Evolutionary conservation across 2,888 invertebrate species (phyloP).

Genomic region (Hyles lineata): DNA sequence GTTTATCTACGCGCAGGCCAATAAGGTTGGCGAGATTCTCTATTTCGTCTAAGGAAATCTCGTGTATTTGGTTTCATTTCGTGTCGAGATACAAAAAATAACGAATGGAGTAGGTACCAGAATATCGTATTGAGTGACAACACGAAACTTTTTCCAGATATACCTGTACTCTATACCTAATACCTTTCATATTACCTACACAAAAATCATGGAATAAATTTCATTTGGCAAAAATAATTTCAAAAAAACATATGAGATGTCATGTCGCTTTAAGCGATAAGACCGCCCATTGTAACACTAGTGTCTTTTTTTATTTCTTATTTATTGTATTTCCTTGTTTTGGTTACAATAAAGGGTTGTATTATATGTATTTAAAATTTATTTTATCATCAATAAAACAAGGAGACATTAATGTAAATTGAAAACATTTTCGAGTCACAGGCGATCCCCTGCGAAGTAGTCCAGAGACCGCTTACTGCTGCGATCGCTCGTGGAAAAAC

Average conservation of each 20-base stretch:
- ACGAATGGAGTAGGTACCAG: background rate
- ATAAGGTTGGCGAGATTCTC: slow-evolving; percentile 64
- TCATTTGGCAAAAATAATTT: too few species aligned
- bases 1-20: slow-evolving; percentile 74
- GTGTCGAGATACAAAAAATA: slow-evolving; percentile 28
- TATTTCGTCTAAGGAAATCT: slow-evolving; percentile 61
- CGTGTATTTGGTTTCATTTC: slow-evolving; percentile 42
- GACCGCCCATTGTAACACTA: too few species aligned
- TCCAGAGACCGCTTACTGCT: slow-evolving; percentile 30
- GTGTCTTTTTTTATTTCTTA: too few species aligned
- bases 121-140: background rate
- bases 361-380: too few species aligned
- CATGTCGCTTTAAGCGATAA: too few species aligned
- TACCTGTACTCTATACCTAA: too few species aligned
- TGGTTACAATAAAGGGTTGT: too few species aligned
- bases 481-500: slow-evolving; percentile 36
- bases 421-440: background rate
- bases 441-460: background rate
- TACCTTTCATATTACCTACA: too few species aligned
- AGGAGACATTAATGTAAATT: background rate
- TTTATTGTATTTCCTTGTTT: too few species aligned
- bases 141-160: background rate
- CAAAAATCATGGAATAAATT: too few species aligned
- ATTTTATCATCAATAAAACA: background rate
- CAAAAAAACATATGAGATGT: too few species aligned